Percentiles rank a stretch among this genome's conserved stretches.
Conservation (phyloP, 2,888 invertebrate species). For the Flabesymbios commensalis region DNA sequence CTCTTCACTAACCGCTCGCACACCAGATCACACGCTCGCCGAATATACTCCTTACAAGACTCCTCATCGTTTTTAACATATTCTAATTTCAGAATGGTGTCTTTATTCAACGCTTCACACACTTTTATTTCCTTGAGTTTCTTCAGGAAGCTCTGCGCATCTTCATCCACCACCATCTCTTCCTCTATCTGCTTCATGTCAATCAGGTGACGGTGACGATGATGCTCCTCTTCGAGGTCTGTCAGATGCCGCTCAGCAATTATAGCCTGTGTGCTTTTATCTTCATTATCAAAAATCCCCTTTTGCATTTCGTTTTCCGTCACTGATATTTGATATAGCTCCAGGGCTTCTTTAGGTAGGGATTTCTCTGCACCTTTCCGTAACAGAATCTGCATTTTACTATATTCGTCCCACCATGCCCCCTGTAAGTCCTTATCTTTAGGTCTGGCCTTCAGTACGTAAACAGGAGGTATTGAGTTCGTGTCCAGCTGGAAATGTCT, state of each 20-base stretch:
- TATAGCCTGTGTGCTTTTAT: constrained; percentile 4
- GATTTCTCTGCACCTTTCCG: neutral
- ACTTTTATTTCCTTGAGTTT: constrained; percentile 16
- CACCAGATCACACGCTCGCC: constrained; percentile 16
- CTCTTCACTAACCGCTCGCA: constrained; percentile 11
- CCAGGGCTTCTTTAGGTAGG: constrained; percentile 2
- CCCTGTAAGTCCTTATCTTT: constrained; percentile 9
- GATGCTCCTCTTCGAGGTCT: neutral
- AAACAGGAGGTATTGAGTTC: constrained; percentile 16
- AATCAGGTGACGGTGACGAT: constrained; percentile 19
- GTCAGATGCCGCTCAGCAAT: neutral
- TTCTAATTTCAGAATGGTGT: constrained; percentile 3
- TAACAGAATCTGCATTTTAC: constrained; percentile 9
- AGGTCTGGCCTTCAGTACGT: constrained; percentile 19
- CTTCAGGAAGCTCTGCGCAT: constrained; percentile 11
- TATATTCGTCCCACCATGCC: constrained; percentile 23
- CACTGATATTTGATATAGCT: constrained; percentile 38
- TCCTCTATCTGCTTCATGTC: constrained; percentile 5
- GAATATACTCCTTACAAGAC: constrained; percentile 4
- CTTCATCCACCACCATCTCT: neutral
- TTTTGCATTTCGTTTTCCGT: constrained; percentile 28
- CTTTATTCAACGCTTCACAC: neutral
- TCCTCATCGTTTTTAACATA: constrained; percentile 6
- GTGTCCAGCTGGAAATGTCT: constrained; percentile 20
- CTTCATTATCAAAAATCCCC: constrained; percentile 22